These are phyloP conservation scores for Rhagonycha lutea DNA, from an alignment of 2,888 invertebrate species.

Conservation along the genomic window DNA sequence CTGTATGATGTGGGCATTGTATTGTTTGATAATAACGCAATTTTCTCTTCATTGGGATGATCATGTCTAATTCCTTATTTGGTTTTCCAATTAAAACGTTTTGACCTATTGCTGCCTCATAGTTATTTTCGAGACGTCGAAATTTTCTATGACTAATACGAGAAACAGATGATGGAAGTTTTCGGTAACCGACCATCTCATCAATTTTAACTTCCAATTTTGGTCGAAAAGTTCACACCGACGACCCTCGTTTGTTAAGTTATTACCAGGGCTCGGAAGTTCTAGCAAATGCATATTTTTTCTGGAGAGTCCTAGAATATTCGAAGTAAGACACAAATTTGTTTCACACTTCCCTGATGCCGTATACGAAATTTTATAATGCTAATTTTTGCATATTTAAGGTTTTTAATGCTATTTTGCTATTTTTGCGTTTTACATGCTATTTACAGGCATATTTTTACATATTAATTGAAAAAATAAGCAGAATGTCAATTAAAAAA, in stretches of 20 bases:
- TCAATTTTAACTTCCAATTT: not conserved
- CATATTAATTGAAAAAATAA: too few relatives aligned
- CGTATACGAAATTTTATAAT: too few relatives aligned
- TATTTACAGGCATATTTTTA: too few relatives aligned
- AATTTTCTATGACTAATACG: not conserved
- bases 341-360: too few relatives aligned
- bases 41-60: conserved; percentile 3
- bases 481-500: too few relatives aligned
- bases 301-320: too few relatives aligned
- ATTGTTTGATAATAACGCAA: conserved; percentile 24
- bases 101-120: not conserved
- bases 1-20: not conserved
- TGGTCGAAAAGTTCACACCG: not conserved
- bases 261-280: too few relatives aligned
- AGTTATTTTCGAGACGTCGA: not conserved
- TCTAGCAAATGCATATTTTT: too few relatives aligned
- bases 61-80: not conserved
- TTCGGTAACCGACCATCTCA: not conserved
- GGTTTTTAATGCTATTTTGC: too few relatives aligned
- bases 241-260: not conserved
- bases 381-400: too few relatives aligned
- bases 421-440: too few relatives aligned
- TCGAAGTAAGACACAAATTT: too few relatives aligned
- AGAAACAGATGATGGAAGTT: not conserved
- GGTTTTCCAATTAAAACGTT: not conserved